phyloP scores from a whole-genome alignment of 2,113 vertebrate genomes.

The Oxygymnocypris stewartii region DNA sequence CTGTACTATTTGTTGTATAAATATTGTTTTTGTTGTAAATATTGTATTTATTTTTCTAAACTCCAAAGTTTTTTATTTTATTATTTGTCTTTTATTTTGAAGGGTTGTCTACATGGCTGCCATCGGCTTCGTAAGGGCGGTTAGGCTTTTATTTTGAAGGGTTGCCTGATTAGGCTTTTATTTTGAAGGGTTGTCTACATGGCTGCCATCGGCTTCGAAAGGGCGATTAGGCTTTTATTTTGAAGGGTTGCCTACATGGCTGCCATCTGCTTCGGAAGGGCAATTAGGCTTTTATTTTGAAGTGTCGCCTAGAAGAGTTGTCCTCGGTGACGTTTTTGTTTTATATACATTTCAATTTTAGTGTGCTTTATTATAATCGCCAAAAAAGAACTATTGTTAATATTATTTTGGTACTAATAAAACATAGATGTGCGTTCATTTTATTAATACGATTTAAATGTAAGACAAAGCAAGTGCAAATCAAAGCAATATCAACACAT shows the following conservation, averaged over 20 bases:
- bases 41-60: too few relatives aligned
- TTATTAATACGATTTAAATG: background rate
- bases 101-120: too few relatives aligned
- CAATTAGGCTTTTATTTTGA: conserved; percentile 27
- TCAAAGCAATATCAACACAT: background rate
- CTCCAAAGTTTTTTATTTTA: too few relatives aligned
- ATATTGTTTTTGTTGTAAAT: too few relatives aligned
- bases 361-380: background rate
- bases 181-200: conserved; percentile 5
- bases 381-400: background rate
- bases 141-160: conserved; percentile 5
- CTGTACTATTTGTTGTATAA: background rate
- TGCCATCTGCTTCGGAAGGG: background rate
- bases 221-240: too few relatives aligned
- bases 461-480: background rate
- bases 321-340: background rate
- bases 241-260: too few relatives aligned
- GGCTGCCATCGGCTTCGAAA: too few relatives aligned
- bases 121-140: too few relatives aligned
- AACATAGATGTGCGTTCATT: background rate
- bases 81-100: too few relatives aligned
- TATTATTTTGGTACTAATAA: background rate
- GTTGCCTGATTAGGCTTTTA: background rate
- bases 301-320: background rate
- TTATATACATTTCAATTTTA: background rate